Base-by-base conservation (phyloP, 1,140 invertebrate genomes). In the Vanessa tameamea region DNA sequence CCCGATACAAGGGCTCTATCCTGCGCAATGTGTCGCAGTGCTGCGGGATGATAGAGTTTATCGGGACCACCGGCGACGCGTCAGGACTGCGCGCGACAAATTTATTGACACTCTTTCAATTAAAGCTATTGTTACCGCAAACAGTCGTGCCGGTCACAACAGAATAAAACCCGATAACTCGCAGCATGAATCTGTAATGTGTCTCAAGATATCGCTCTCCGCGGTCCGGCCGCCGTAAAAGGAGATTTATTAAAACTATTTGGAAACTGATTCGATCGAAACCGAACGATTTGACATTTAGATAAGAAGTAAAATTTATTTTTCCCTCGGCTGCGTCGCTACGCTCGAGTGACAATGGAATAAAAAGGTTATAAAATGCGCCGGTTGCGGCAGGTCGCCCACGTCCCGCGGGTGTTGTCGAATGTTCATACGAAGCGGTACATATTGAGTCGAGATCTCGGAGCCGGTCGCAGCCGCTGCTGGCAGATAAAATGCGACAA, bases 171-270 rank as follows among this genome's bases (percentile, higher is more conserved):
- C 88, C 84, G 89, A 92, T 92, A 92, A 91, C 82, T 86, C 87
- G 87, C 86, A 85, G 87, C 84, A 82, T 89, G 88, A 86, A 88
- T 89, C 87, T 85, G 82, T 92, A 90, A 87, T 87, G 88, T 78
- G 83, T 84, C 79, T 82, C 55, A 37, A 81, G 82, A 83, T 88
- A 90, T 90, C 87, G 84, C 80, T 82, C 83, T 84, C 79, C 77
- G 82, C 82, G 85, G 82, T 82, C 82, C 81, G 79, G 77, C 70
- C 82, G 84, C 86, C 83, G 90, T 92, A 91, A 92, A 92, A 92
- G 88, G 90, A 92, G 90, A 92, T 92, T 92, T 92, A 92, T 92
- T 92, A 90, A 92, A 92, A 92, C 91, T 92, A 92, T 92, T 92
- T 90, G 87, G 87, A 89, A 91, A 92, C 90, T 90, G 90, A 92